phyloP scores from a whole-genome alignment of 1,140 invertebrate species.

The Drosophila sucinea region DNA sequence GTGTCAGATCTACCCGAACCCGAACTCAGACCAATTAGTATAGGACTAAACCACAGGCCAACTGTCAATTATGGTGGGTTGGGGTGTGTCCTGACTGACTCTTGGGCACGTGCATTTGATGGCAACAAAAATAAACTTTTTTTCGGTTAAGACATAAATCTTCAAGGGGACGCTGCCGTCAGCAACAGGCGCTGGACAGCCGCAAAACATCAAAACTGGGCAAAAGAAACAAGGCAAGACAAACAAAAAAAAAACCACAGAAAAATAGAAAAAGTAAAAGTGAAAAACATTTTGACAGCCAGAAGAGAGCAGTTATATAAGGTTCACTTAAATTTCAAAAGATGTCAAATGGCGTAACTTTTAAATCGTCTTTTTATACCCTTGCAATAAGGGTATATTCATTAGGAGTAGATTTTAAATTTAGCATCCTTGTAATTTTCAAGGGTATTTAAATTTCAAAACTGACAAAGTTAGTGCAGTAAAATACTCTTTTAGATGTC shows the following conservation, averaged over 20 bases:
- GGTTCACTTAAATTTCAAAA: conserved; percentile 1
- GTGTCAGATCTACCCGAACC: conserved; percentile 20
- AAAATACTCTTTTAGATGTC: too few relatives aligned
- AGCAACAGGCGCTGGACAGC: conserved; percentile 65
- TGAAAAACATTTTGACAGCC: conserved; percentile 7
- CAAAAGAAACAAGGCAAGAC: background rate
- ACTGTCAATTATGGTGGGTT: conserved; percentile 53
- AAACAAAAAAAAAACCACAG: background rate
- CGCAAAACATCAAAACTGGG: conserved; percentile 35
- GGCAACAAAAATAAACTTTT: conserved; percentile 38
- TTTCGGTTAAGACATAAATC: conserved; percentile 62
- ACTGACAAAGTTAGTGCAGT: too few relatives aligned
- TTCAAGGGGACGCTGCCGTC: conserved; percentile 53
- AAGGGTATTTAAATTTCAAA: too few relatives aligned
- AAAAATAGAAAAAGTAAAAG: conserved; percentile 1
- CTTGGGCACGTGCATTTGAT: conserved; percentile 69
- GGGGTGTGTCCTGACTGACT: conserved; percentile 3
- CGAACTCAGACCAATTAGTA: conserved; percentile 57
- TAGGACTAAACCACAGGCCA: conserved; percentile 19
- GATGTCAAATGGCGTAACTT: conserved; percentile 6
- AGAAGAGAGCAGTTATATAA: conserved; percentile 4
- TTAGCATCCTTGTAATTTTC: too few relatives aligned
- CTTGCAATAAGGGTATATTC: background rate
- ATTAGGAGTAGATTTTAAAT: too few relatives aligned
- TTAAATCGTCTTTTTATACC: background rate